Conservation (phyloP, 2,113 vertebrate species). For the Urocitellus parryii region DNA sequence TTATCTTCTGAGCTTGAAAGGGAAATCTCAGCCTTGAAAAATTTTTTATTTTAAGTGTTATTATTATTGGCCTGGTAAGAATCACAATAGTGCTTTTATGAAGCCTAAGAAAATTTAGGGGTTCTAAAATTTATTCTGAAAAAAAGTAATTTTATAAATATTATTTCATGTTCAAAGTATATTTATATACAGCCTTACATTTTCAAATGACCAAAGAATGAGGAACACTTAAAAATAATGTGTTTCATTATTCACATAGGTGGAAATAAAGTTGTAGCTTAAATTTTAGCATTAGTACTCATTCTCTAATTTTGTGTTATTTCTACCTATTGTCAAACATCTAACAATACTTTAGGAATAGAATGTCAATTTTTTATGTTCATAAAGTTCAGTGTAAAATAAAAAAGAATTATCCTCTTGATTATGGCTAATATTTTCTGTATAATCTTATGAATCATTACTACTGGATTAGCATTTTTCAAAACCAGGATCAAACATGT, state of each 20-base stretch:
- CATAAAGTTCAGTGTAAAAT: not conserved
- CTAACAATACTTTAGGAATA: not conserved
- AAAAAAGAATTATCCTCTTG: not conserved
- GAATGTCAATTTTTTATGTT: not conserved
- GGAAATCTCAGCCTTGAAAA: too few species aligned
- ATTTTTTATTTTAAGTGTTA: too few species aligned
- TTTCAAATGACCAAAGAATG: not conserved
- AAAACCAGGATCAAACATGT: not conserved
- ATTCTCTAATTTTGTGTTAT: not conserved
- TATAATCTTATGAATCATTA: not conserved
- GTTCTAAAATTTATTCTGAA: not conserved
- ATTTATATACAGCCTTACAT: not conserved
- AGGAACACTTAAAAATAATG: not conserved
- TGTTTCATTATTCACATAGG: not conserved
- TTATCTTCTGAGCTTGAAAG: too few species aligned
- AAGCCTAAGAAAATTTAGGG: too few species aligned
- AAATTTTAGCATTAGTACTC: not conserved
- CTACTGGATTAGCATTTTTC: not conserved
- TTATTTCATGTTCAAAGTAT: not conserved
- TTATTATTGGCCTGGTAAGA: accelerated
- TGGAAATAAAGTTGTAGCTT: not conserved
- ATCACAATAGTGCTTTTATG: too few species aligned
- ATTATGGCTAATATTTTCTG: not conserved
- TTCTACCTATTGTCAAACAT: not conserved
- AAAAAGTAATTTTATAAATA: not conserved